Evolutionary conservation across 2,113 vertebrate species (phyloP).

Genomic region (Platycercus adscitus): DNA sequence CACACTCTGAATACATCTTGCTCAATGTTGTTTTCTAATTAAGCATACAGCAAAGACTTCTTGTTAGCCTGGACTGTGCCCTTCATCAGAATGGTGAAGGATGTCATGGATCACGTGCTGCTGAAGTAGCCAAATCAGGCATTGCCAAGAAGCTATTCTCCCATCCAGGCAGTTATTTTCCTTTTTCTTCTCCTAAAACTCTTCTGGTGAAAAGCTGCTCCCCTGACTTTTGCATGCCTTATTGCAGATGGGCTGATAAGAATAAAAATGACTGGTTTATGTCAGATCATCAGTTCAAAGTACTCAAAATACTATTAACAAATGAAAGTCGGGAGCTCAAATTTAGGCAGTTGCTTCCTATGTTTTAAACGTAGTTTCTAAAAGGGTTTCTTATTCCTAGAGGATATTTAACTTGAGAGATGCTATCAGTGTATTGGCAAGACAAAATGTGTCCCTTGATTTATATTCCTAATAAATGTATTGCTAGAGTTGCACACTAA

Average conservation of each 20-base stretch:
- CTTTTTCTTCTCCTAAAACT: background rate
- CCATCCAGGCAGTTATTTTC: background rate
- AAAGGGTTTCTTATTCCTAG: background rate
- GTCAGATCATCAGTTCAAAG: background rate
- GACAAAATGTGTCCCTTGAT: background rate
- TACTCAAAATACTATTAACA: constrained; percentile 17
- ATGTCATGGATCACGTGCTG: fast-evolving
- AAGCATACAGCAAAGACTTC: background rate
- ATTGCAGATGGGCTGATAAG: background rate
- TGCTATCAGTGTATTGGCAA: background rate
- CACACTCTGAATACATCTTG: no score
- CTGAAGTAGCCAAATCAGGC: fast-evolving
- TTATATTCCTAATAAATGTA: background rate
- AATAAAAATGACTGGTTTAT: background rate
- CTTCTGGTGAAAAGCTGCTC: background rate
- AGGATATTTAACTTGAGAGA: background rate
- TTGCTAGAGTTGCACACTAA: background rate
- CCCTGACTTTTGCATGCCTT: background rate
- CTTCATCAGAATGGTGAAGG: background rate
- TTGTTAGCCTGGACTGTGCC: no score
- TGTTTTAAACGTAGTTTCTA: background rate
- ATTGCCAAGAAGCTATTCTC: background rate
- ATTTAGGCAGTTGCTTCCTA: background rate
- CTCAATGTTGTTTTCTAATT: background rate
- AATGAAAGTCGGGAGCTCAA: background rate